Evolutionary conservation across 2,113 vertebrate genomes (phyloP).

Genomic region (Gopherus evgoodei): DNA sequence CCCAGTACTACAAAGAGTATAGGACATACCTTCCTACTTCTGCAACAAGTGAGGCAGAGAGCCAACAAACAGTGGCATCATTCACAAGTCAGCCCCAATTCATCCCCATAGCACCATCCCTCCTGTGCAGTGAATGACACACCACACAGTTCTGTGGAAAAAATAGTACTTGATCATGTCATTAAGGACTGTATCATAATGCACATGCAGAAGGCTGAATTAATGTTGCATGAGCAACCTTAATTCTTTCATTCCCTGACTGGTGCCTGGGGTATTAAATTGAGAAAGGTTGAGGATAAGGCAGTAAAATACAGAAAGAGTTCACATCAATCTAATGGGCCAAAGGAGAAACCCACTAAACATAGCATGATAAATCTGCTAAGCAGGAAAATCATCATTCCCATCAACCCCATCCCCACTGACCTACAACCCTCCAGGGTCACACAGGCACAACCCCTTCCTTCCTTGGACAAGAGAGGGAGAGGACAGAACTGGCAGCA

Average conservation of each 20-base stretch:
- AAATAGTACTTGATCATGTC: background rate
- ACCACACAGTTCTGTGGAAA: background rate
- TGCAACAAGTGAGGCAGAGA: background rate
- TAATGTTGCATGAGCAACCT: background rate
- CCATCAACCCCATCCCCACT: background rate
- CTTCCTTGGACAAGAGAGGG: background rate
- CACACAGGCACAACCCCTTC: background rate
- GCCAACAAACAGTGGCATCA: background rate
- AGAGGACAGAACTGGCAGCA: background rate
- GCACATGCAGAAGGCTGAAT: background rate
- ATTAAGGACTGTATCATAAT: rapidly evolving
- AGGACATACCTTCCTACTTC: background rate
- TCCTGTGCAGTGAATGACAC: background rate
- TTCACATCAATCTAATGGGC: background rate
- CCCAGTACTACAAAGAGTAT: background rate
- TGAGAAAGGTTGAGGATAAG: background rate
- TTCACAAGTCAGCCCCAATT: background rate
- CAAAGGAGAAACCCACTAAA: conserved; percentile 1
- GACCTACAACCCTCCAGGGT: background rate
- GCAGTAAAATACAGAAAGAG: background rate
- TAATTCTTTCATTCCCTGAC: background rate
- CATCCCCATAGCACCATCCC: background rate
- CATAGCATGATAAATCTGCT: background rate
- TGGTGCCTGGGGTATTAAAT: background rate
- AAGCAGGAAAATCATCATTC: background rate